These are phyloP conservation scores for Drosophila pseudoobscura DNA, from an alignment of 1,140 invertebrate genomes.

Conservation along the genomic window DNA sequence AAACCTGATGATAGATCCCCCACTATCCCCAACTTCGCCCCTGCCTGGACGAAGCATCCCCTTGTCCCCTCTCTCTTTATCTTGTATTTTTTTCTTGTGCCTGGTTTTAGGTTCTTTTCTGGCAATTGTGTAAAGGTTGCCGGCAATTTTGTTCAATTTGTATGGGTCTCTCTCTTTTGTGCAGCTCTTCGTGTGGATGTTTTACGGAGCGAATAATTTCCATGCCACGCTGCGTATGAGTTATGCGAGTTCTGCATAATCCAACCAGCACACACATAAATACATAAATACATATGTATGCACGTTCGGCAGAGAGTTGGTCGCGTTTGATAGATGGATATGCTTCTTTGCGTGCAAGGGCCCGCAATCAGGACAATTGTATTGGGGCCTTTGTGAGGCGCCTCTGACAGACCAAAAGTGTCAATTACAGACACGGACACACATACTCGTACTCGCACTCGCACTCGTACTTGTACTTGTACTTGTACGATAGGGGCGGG, in stretches of 20 bases:
- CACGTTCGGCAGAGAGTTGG: neutral
- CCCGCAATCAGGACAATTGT: conserved; percentile 65
- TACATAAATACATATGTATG: neutral
- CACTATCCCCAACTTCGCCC: neutral
- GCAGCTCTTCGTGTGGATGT: conserved; percentile 27
- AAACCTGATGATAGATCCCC: no score
- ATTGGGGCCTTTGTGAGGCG: conserved; percentile 49
- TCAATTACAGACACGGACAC: conserved; percentile 65
- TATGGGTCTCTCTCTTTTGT: conserved; percentile 56
- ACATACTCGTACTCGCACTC: conserved; percentile 6
- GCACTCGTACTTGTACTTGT: no score
- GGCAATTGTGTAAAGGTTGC: conserved; percentile 65
- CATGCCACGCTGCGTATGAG: conserved; percentile 46
- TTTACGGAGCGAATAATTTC: conserved; percentile 51
- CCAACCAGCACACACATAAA: conserved; percentile 10
- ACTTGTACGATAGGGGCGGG: neutral
- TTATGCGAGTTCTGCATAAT: conserved; percentile 57
- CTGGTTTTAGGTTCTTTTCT: conserved; percentile 42
- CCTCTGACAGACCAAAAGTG: conserved; percentile 44
- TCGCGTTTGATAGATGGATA: conserved; percentile 33
- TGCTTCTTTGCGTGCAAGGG: conserved; percentile 25
- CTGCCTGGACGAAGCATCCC: conserved; percentile 1
- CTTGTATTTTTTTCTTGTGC: conserved; percentile 17
- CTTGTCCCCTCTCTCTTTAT: conserved; percentile 26
- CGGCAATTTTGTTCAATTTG: conserved; percentile 72